A percentile compares a stretch with the other conserved stretches of the same genome.
phyloP scores from a whole-genome alignment of 2,888 invertebrate species.

The Dermolepida albohirtum region DNA sequence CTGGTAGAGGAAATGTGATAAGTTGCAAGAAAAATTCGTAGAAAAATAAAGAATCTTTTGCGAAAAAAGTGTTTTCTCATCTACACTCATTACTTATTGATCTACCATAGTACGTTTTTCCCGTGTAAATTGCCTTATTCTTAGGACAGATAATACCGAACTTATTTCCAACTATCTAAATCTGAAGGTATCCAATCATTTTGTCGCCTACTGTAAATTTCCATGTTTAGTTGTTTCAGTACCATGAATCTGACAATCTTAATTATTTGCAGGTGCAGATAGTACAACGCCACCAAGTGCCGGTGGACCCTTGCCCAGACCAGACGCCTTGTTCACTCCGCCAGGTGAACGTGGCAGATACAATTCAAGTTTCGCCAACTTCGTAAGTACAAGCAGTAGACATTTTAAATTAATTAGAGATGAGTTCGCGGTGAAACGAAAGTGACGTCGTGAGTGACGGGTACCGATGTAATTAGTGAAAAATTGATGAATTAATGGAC shows the following conservation, averaged over 20 bases:
- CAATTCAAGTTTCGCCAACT: slow-evolving; percentile 56
- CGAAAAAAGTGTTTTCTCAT: no score
- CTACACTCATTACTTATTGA: no score
- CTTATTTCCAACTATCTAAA: no score
- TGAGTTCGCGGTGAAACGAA: not conserved
- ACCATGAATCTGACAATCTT: not conserved
- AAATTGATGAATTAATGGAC: slow-evolving; percentile 35
- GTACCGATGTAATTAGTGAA: slow-evolving; percentile 30
- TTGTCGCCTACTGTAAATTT: no score
- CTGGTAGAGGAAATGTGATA: no score
- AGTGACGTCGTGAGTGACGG: slow-evolving; percentile 20
- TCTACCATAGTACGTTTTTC: no score
- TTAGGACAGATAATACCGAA: no score
- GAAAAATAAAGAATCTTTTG: no score
- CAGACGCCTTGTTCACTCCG: slow-evolving; percentile 61
- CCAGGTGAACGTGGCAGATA: slow-evolving; percentile 54
- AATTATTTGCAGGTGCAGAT: slow-evolving; percentile 56
- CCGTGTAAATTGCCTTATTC: no score
- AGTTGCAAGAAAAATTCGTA: no score
- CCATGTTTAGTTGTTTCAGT: not conserved
- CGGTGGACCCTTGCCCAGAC: slow-evolving; percentile 59
- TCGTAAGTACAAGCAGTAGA: slow-evolving; percentile 50
- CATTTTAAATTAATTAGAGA: slow-evolving; percentile 30
- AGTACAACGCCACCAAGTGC: slow-evolving; percentile 57
- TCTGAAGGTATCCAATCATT: no score